Evolutionary conservation across 2,888 invertebrate species (phyloP).

Genomic region (Lithophane ornitopus): DNA sequence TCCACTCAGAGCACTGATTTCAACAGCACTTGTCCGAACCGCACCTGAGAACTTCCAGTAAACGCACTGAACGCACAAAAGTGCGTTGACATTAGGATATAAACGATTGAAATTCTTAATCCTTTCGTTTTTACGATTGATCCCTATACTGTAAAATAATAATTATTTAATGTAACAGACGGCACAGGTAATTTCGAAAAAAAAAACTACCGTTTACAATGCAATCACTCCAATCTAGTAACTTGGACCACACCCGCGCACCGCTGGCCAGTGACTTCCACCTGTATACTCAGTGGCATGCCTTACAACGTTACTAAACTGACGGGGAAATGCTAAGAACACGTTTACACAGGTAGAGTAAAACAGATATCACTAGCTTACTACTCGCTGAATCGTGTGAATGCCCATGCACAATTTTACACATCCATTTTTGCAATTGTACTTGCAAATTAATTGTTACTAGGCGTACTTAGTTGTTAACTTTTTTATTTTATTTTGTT

Average conservation of each 20-base stretch:
- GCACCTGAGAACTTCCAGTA: too few species aligned
- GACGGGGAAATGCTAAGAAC: conserved; percentile 14
- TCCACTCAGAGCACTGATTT: too few species aligned
- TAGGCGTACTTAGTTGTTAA: too few species aligned
- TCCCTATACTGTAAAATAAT: background rate
- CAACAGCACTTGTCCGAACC: too few species aligned
- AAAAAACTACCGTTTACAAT: background rate
- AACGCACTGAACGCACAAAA: too few species aligned
- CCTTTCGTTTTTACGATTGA: background rate
- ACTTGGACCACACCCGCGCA: background rate
- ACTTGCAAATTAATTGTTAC: background rate
- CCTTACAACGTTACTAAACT: conserved; percentile 9
- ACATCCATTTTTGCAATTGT: background rate
- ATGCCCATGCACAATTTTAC: background rate
- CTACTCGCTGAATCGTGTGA: background rate
- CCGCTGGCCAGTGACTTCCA: conserved; percentile 16
- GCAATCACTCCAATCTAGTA: background rate
- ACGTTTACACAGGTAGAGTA: background rate
- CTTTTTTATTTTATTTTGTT: too few species aligned
- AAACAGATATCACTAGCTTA: background rate
- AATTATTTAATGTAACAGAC: background rate
- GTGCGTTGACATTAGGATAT: background rate
- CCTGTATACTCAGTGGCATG: conserved; percentile 9
- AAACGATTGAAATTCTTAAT: background rate
- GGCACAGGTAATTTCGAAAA: background rate